phyloP scores from a whole-genome alignment of 2,113 vertebrate species.

The Misgurnus anguillicaudatus region DNA sequence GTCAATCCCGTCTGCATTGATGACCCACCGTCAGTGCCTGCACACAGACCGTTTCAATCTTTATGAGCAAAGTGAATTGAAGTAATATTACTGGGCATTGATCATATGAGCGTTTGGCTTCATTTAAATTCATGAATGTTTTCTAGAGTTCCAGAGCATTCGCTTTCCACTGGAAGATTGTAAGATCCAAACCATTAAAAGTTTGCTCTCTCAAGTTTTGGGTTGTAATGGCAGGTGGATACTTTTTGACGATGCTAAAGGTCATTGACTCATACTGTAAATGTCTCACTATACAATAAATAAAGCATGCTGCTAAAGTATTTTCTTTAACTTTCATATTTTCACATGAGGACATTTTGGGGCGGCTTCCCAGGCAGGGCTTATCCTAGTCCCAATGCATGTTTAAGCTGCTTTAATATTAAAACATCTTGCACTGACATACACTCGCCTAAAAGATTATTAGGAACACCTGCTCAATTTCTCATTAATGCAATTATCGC shows the following conservation, averaged over 20 bases:
- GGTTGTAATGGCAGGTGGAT: background rate
- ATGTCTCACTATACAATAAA: background rate
- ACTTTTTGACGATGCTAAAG: background rate
- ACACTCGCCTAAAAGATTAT: too few species aligned
- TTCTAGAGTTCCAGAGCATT: background rate
- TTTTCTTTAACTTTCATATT: background rate
- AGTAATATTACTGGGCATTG: background rate
- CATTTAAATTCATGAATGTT: conserved; percentile 24
- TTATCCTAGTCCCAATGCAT: too few species aligned
- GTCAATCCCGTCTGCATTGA: background rate
- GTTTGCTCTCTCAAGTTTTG: conserved; percentile 11
- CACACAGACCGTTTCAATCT: background rate
- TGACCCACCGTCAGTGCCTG: background rate
- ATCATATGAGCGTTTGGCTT: conserved; percentile 13
- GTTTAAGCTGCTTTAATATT: too few species aligned
- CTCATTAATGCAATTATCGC: too few species aligned
- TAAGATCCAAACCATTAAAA: conserved; percentile 23
- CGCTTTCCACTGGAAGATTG: background rate
- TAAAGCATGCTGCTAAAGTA: background rate
- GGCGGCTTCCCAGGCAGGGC: too few species aligned
- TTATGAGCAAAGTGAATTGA: conserved; percentile 1
- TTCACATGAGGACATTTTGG: background rate
- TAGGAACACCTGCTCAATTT: too few species aligned
- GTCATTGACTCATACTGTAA: background rate
- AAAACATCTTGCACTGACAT: too few species aligned